phyloP scores from a whole-genome alignment of 1,140 invertebrate species.

The Neodiprion pinetum region DNA sequence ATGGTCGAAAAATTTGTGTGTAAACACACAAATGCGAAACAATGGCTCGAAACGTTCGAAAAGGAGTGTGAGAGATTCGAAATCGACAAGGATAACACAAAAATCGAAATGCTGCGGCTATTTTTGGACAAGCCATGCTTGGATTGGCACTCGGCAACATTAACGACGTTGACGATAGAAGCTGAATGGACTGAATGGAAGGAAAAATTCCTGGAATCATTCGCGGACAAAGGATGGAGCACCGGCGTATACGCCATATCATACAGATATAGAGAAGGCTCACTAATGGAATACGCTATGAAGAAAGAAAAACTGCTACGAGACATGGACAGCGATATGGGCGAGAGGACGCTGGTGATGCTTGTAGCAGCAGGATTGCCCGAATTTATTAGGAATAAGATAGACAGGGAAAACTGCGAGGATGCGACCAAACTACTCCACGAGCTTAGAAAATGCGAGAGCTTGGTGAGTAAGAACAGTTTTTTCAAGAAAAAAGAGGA shows the following conservation, averaged over 20 bases:
- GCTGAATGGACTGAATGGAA: neutral
- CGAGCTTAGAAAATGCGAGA: conserved; percentile 4
- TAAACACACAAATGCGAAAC: conserved; percentile 18
- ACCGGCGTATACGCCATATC: neutral
- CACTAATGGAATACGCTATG: neutral
- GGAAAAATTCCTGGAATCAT: neutral
- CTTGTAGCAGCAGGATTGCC: conserved; percentile 13
- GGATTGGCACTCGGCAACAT: neutral
- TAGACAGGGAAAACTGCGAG: neutral
- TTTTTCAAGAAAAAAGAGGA: conserved; percentile 9
- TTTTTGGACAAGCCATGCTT: neutral
- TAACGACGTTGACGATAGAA: neutral
- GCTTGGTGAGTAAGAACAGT: neutral
- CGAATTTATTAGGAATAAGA: conserved; percentile 11
- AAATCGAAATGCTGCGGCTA: neutral
- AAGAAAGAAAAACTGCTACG: neutral
- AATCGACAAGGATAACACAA: neutral
- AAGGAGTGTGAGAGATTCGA: neutral
- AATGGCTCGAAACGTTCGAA: conserved; percentile 19
- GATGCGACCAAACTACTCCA: neutral
- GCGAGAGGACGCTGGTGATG: neutral
- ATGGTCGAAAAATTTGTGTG: conserved; percentile 20
- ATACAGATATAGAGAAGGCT: neutral
- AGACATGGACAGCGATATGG: neutral
- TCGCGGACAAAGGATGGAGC: conserved; percentile 1